Percentiles rank a stretch among this genome's conserved stretches.
Conservation (phyloP, 2,888 invertebrate species). For the Fragum fragum region DNA sequence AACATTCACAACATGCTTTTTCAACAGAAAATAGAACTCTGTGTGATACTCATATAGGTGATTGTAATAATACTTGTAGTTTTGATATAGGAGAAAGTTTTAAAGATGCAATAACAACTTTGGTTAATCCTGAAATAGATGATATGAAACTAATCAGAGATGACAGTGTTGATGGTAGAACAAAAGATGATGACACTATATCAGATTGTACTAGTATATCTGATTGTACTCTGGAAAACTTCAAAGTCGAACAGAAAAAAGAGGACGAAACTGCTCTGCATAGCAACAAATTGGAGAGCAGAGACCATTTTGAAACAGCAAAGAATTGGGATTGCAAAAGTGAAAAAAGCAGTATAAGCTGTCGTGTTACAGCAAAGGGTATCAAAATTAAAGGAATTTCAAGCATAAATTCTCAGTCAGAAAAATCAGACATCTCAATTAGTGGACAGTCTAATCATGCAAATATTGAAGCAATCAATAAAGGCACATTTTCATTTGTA, state of each 20-base stretch:
- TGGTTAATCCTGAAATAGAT: not conserved
- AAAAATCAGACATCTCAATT: not conserved
- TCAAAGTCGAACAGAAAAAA: not conserved
- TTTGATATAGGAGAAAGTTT: not conserved
- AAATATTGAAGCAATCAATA: not conserved
- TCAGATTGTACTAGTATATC: constrained; percentile 57
- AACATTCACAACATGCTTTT: not conserved
- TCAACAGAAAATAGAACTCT: not conserved
- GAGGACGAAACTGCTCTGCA: not conserved
- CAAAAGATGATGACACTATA: constrained; percentile 2
- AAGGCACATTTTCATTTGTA: too few species aligned
- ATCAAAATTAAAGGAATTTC: constrained; percentile 48
- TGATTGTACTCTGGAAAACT: constrained; percentile 54
- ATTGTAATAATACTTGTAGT: not conserved
- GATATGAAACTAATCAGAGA: not conserved
- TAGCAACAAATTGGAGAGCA: not conserved
- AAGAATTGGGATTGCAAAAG: constrained; percentile 29
- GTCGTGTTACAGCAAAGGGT: constrained; percentile 42
- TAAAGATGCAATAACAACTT: not conserved
- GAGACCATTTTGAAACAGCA: not conserved
- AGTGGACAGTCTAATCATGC: not conserved
- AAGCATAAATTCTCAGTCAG: not conserved
- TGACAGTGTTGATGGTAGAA: constrained; percentile 5
- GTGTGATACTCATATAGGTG: not conserved
- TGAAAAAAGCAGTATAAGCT: constrained; percentile 47